Conservation (phyloP, 2,888 invertebrate species). For the Coelogynopora nodosa region DNA sequence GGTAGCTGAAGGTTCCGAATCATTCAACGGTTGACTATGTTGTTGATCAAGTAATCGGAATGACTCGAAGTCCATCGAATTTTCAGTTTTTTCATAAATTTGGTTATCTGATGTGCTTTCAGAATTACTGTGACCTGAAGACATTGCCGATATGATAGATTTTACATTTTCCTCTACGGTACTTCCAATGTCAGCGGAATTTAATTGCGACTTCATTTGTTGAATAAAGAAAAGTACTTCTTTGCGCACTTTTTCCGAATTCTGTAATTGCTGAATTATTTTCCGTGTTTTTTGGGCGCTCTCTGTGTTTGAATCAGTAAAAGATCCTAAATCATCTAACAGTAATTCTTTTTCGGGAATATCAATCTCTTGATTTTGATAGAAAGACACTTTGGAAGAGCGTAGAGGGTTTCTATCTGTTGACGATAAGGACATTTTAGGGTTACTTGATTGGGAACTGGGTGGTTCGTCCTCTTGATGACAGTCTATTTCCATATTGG, state of each 20-base stretch:
- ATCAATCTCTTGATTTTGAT: no score
- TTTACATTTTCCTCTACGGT: background rate
- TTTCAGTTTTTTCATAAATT: background rate
- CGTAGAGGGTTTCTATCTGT: background rate
- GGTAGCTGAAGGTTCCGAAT: background rate
- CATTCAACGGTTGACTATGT: background rate
- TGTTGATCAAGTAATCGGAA: background rate
- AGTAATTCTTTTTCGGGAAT: no score
- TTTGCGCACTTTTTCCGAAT: background rate
- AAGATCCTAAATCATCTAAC: background rate
- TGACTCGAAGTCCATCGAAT: background rate
- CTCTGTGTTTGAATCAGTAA: background rate
- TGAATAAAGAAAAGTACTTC: slow-evolving; percentile 5
- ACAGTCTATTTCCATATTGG: background rate
- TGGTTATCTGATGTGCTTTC: background rate
- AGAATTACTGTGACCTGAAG: background rate
- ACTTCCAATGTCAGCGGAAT: background rate
- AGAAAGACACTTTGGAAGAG: background rate
- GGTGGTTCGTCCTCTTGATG: background rate
- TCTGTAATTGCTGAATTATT: background rate
- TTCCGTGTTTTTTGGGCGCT: background rate
- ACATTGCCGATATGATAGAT: slow-evolving; percentile 12
- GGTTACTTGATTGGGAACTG: background rate
- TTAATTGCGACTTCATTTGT: background rate
- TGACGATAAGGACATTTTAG: background rate